phyloP scores from a whole-genome alignment of 1,140 invertebrate species.

The Brachionus rubens region DNA sequence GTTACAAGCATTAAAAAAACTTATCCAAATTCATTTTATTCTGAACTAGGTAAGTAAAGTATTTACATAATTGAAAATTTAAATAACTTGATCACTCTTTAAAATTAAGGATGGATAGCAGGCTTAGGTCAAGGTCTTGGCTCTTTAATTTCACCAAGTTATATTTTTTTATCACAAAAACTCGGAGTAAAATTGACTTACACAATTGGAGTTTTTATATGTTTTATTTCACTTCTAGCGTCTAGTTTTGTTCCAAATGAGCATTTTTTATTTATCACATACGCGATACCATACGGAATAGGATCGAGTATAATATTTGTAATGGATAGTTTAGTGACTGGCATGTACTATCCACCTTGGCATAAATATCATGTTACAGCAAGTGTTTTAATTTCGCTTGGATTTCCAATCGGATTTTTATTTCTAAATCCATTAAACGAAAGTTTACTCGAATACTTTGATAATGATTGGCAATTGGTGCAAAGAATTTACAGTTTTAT shows the following conservation, averaged over 20 bases:
- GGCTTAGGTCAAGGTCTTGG: conserved; percentile 39
- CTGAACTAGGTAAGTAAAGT: conserved; percentile 12
- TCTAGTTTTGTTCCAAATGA: conserved; percentile 39
- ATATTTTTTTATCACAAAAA: not conserved
- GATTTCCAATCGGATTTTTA: conserved; percentile 36
- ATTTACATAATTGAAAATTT: not conserved
- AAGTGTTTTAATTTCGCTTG: not conserved
- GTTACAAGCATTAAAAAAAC: conserved; percentile 9
- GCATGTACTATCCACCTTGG: conserved; percentile 7
- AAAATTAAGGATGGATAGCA: conserved; percentile 42
- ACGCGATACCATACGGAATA: conserved; percentile 35
- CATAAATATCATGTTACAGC: conserved; percentile 21
- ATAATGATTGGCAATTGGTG: conserved; percentile 23
- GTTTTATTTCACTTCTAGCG: not conserved
- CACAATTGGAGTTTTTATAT: not conserved
- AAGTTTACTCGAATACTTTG: conserved; percentile 1
- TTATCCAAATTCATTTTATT: not conserved
- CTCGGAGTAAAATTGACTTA: conserved; percentile 7
- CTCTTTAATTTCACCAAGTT: not conserved
- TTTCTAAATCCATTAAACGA: conserved; percentile 39
- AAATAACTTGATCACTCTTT: not conserved
- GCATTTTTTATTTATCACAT: conserved; percentile 45
- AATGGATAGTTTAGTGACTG: conserved; percentile 16
- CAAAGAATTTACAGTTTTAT: conserved; percentile 14
- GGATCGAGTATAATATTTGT: conserved; percentile 10